A percentile compares a stretch with the other conserved stretches of the same genome.
phyloP scores from a whole-genome alignment of 2,888 invertebrate genomes.

The Beris chalybata region DNA sequence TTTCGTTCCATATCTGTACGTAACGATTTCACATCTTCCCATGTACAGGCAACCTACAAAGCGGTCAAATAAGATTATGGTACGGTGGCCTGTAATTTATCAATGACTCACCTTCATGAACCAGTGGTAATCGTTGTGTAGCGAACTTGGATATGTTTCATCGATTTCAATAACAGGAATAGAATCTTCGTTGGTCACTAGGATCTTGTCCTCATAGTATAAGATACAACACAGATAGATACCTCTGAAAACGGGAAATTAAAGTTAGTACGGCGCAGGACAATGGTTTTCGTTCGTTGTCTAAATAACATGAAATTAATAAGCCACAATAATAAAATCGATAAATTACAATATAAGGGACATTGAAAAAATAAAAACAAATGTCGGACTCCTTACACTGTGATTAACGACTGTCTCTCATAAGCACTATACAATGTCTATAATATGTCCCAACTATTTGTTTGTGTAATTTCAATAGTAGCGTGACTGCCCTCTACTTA shows the following conservation, averaged over 20 bases:
- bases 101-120: conserved; percentile 77
- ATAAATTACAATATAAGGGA: no score
- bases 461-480: no score
- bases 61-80: background rate
- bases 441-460: no score
- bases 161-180: conserved; percentile 96
- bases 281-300: background rate
- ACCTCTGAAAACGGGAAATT: conserved; percentile 66
- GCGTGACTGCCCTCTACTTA: no score
- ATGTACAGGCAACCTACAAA: conserved; percentile 83
- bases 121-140: conserved; percentile 96
- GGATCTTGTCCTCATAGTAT: conserved; percentile 92
- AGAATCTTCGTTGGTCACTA: conserved; percentile 96
- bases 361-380: no score
- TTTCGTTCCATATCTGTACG: conserved; percentile 95
- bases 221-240: conserved; percentile 91
- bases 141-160: conserved; percentile 89
- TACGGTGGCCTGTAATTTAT: background rate
- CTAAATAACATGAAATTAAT: background rate
- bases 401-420: no score
- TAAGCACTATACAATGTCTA: no score
- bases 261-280: background rate
- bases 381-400: no score
- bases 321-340: no score
- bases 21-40: conserved; percentile 93